These are phyloP conservation scores for Alaudala cheleensis DNA, from an alignment of 2,113 vertebrate species.

Conservation along the genomic window DNA sequence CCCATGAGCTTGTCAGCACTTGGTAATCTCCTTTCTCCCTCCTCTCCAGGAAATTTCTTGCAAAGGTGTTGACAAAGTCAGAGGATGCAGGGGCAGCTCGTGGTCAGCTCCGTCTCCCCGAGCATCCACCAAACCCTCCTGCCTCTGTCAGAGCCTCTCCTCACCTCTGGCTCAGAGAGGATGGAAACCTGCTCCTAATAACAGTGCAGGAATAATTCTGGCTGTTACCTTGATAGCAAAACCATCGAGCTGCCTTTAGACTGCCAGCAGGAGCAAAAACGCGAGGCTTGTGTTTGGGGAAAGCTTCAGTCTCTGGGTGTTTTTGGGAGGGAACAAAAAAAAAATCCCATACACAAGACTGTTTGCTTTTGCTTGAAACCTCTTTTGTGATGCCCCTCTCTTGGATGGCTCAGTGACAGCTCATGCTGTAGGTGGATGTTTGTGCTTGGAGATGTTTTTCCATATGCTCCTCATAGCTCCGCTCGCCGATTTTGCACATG, in stretches of 20 bases:
- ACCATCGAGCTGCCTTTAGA: background rate
- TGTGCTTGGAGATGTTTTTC: slow-evolving; percentile 39
- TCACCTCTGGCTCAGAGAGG: background rate
- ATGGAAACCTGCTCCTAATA: background rate
- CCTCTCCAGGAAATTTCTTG: background rate
- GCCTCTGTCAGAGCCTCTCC: background rate
- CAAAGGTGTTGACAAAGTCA: background rate
- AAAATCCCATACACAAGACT: background rate
- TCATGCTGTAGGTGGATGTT: slow-evolving; percentile 13
- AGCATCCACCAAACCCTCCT: background rate
- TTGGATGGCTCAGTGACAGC: background rate
- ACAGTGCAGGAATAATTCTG: background rate
- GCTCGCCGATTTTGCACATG: background rate
- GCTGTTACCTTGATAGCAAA: background rate
- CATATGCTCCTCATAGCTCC: slow-evolving; percentile 23
- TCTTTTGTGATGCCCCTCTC: background rate
- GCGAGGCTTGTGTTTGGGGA: background rate
- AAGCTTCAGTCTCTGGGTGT: background rate
- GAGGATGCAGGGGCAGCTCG: background rate
- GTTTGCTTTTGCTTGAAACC: slow-evolving; percentile 18
- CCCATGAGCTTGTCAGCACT: background rate
- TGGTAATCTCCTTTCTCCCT: background rate
- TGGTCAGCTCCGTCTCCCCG: background rate
- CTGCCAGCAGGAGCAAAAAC: background rate
- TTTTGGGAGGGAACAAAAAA: background rate